phyloP scores from a whole-genome alignment of 35 echinoderm and acorn worm genomes.

The Amphiura filiformis region DNA sequence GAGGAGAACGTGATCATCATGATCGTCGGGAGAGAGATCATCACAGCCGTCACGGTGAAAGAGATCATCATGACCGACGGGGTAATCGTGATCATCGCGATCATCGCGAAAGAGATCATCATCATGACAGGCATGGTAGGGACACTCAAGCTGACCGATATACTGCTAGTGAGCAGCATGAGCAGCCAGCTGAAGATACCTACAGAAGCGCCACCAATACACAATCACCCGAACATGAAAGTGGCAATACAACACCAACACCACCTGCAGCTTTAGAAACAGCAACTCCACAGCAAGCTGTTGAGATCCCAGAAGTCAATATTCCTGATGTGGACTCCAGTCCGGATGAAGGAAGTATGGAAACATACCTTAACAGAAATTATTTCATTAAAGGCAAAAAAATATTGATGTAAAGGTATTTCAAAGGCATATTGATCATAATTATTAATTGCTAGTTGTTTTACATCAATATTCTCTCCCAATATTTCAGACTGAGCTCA shows the following conservation, averaged over 20 bases:
- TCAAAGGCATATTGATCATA: too few relatives aligned
- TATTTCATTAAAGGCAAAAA: too few relatives aligned
- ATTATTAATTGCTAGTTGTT: too few relatives aligned
- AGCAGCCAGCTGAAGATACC: background rate
- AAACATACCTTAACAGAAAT: too few relatives aligned
- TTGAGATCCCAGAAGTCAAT: constrained; percentile 10
- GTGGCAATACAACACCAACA: background rate
- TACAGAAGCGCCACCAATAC: background rate
- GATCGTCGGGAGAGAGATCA: background rate
- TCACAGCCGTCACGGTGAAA: background rate
- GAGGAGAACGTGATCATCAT: background rate
- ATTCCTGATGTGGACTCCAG: constrained; percentile 56
- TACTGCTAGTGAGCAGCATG: background rate
- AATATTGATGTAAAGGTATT: too few relatives aligned
- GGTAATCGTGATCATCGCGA: background rate
- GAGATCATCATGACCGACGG: background rate
- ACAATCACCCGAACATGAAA: background rate
- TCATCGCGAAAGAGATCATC: background rate
- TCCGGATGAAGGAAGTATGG: constrained; percentile 77
- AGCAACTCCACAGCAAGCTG: background rate
- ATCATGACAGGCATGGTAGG: background rate
- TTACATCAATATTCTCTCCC: too few relatives aligned
- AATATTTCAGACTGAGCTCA: too few relatives aligned
- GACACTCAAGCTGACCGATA: background rate
- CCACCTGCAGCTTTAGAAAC: background rate